Conservation (phyloP, 2,797 vertebrate genomes). For the Pteronotus mesoamericanus region DNA sequence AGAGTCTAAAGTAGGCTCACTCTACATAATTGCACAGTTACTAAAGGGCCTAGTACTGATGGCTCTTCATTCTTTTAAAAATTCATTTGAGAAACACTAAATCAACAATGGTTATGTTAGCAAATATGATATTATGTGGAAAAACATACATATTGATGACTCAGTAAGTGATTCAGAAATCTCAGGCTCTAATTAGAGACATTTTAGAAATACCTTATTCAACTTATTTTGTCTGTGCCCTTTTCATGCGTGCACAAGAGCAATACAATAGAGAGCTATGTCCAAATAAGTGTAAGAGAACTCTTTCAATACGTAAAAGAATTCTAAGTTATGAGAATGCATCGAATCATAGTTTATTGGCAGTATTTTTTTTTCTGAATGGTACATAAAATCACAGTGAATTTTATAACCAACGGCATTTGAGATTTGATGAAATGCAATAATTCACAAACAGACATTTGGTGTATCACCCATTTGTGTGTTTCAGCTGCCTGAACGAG, state of each 20-base stretch:
- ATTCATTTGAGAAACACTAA: slow-evolving; percentile 27
- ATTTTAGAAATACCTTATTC: not conserved
- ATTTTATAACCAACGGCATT: not conserved
- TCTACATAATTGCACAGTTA: not conserved
- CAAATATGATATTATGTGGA: not conserved
- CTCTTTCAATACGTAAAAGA: not conserved
- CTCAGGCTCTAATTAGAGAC: not conserved
- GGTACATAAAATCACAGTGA: slow-evolving; percentile 26
- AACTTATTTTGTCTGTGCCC: not conserved
- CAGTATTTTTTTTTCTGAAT: not conserved
- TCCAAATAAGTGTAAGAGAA: slow-evolving; percentile 39
- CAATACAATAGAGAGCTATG: not conserved
- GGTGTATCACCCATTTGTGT: not conserved
- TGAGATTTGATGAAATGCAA: slow-evolving; percentile 14
- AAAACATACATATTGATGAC: not conserved
- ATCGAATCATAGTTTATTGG: not conserved
- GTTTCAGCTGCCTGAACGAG: not conserved
- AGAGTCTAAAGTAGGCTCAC: not conserved
- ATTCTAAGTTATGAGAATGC: not conserved
- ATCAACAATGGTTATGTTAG: not conserved
- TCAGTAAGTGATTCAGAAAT: slow-evolving; percentile 10
- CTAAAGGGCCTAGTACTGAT: not conserved
- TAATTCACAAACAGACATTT: not conserved
- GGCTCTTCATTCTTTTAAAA: not conserved
- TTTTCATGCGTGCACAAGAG: not conserved